phyloP scores from a whole-genome alignment of 2,113 vertebrate genomes.

The Eubucco bourcierii region DNA sequence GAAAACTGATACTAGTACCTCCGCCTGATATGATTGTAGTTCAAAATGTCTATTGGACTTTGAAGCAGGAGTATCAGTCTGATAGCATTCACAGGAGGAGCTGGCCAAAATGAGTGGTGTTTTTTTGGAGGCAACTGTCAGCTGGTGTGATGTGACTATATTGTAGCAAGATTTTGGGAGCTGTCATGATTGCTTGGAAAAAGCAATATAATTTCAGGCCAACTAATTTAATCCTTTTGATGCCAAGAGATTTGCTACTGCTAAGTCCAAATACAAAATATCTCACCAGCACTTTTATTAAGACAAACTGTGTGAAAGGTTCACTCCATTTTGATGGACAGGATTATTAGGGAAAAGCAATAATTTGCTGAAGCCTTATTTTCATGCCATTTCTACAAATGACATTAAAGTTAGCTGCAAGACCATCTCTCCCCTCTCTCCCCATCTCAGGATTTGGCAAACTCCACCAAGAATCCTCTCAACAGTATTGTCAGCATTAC shows the following conservation, averaged over 20 bases:
- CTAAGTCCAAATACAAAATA: conserved; percentile 41
- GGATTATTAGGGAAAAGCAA: conserved; percentile 51
- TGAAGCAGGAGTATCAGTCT: background rate
- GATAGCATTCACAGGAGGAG: background rate
- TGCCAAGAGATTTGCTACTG: conserved; percentile 63
- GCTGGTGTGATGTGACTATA: conserved; percentile 56
- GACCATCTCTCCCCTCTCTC: background rate
- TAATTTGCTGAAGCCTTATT: conserved; percentile 36
- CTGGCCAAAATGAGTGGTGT: conserved; percentile 30
- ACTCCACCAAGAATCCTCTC: background rate
- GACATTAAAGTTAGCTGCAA: conserved; percentile 10
- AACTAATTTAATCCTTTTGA: conserved; percentile 66
- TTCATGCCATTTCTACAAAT: conserved; percentile 20
- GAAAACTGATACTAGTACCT: background rate
- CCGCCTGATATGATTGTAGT: background rate
- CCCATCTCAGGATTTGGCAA: background rate
- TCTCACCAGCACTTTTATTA: conserved; percentile 56
- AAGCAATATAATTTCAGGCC: conserved; percentile 66
- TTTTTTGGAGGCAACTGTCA: conserved; percentile 54
- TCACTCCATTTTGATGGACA: conserved; percentile 28
- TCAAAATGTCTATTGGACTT: background rate
- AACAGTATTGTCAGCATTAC: background rate
- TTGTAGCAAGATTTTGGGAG: conserved; percentile 58
- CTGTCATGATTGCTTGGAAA: conserved; percentile 66
- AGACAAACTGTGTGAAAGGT: conserved; percentile 27